Evolutionary conservation across 2,113 vertebrate species (phyloP), one percentile per base, ranked within the genome.

Genomic region (Cygnus buccinator): DNA sequence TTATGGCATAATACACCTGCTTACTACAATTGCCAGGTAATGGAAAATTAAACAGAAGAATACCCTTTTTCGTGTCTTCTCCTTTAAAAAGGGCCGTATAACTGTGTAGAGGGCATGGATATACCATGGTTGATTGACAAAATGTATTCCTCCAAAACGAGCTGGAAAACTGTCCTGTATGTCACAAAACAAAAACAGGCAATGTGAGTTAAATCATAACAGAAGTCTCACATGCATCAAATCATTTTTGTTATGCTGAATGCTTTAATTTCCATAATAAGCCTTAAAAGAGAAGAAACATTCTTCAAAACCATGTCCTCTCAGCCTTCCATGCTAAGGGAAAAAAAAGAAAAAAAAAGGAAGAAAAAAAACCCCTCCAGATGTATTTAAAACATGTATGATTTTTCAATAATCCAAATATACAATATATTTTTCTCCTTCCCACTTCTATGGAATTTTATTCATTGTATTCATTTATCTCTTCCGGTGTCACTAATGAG

Each of bases 21-120:
- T 46, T 26, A 90, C 15, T 23, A 41, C 22, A 79, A 63, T n/a
- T 83, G 26, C 33, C 65, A n/a, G 87, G 35, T 77, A 87, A 86
- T 3, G 15, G 63, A 78, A 71, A 79, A 86, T 82, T 76, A 83
- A 90, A 96, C 44, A 57, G 44, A 70, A 92, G 44, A 97, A 97
- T 97, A 99, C 99, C 99, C 99, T 98, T 98, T 99, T 99, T 86
- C 99, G 98, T 94, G 99, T 99, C 97, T 99, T 99, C 98, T 99
- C 99, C 96, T 99, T 99, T 86, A 99, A 98, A 97, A 99, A 99
- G 78, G 99, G 99, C 17, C 99, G 97, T 91, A 99, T 99, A 92
- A 99, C 99, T 33, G 99, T 99, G 97, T 99, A 99, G 50, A 99
- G 97, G 46, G 99, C 99, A 84, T 99, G 99, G 96, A 99, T 99